Evolutionary conservation across 1,140 invertebrate genomes (phyloP).

Genomic region (Anastrepha ludens): DNA sequence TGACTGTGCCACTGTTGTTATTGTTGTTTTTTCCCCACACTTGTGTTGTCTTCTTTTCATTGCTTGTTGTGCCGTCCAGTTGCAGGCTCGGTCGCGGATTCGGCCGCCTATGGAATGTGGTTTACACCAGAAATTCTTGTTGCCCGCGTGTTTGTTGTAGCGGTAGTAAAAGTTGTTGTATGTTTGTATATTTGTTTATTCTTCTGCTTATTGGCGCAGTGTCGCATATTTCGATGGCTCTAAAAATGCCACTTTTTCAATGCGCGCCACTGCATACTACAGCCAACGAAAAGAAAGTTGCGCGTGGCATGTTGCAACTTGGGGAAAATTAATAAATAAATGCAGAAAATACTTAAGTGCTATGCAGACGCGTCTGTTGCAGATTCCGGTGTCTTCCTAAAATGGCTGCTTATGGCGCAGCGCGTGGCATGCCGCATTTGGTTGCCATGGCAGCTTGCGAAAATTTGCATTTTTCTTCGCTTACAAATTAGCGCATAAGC

Average conservation of each 20-base stretch:
- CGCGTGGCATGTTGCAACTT: slow-evolving; percentile 26
- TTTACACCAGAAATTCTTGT: slow-evolving; percentile 31
- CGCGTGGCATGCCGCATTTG: slow-evolving; percentile 40
- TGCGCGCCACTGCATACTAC: not conserved
- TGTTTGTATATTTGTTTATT: not conserved
- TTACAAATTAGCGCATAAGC: slow-evolving; percentile 44
- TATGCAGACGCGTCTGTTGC: not conserved
- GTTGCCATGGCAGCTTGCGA: slow-evolving; percentile 10
- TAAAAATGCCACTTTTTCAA: slow-evolving; percentile 8
- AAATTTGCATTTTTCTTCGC: slow-evolving; percentile 37
- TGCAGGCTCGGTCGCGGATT: not conserved
- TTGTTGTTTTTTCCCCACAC: not conserved
- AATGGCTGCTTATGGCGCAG: not conserved
- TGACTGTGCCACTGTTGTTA: not conserved
- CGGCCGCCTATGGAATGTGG: slow-evolving; percentile 40
- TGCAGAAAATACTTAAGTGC: not conserved
- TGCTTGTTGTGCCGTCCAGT: not conserved
- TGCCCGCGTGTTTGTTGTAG: slow-evolving; percentile 7
- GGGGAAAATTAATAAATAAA: slow-evolving; percentile 21
- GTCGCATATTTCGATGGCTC: not conserved
- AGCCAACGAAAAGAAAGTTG: not conserved
- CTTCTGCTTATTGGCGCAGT: not conserved
- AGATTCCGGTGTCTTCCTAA: not conserved
- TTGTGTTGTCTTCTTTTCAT: not conserved
- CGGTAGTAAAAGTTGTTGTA: not conserved